Evolutionary conservation across 2,888 invertebrate species (phyloP), one percentile per base, ranked within the genome.

Genomic region (Unio pictorum): DNA sequence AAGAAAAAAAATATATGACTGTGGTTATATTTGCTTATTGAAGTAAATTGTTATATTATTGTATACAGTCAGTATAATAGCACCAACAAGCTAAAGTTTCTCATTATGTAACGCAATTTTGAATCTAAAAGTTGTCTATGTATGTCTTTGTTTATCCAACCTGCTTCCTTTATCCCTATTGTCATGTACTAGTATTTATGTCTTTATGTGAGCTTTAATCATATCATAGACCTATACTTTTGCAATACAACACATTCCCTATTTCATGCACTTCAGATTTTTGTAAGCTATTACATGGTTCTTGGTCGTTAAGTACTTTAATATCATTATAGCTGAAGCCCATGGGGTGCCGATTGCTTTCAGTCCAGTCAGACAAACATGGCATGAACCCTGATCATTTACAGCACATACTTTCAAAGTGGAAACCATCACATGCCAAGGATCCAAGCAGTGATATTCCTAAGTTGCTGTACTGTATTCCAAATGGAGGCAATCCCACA

Each of bases 401-500:
- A 1, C 90, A 92, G 68, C 87, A 92, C 7, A 91, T 92, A 0
- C 89, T 95, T 55, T 91, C 92, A 66, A 76, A 71, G 17, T 87
- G 86, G 84, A 72, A 70, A 23, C 82, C 85, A 6, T 69, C 71
- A 28, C 90, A 91, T 63, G 91, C 92, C 76, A 91, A 91, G 78
- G 82, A 87, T 54, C 89, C 91, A 66, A 91, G 92, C 0, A 85
- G 91, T 71, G 92, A 91, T 85, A 94, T 94, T 93, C 95, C 95
- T 0, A 94, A 93, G 87, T 84, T 91, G 3, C 89, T 95, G 85
- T 95, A 95, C 89, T 86, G 94, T 15, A 94, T 94, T 75, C 94
- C 95, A 0, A 95, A 94, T 18, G 95, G 94, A 0, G 93, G 93
- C 45, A 95, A 95, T 86, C 95, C 95, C 1, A 93, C 94, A 0